Conservation (phyloP, 2,888 invertebrate species). For the Euplagia quadripunctaria region DNA sequence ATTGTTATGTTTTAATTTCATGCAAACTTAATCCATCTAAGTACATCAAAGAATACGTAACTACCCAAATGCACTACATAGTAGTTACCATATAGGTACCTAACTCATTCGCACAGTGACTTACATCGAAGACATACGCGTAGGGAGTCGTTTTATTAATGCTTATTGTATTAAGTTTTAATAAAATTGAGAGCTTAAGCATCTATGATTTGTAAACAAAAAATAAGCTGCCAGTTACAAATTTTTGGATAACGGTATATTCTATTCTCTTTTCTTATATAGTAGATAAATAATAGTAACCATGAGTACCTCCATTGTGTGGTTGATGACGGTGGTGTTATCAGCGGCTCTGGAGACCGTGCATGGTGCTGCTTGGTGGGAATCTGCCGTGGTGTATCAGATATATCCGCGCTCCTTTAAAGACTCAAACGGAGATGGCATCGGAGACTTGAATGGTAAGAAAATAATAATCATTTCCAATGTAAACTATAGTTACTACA, state of each 20-base stretch:
- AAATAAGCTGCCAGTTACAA: background rate
- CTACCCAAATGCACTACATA: background rate
- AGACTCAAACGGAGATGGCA: conserved; percentile 91
- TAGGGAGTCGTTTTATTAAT: background rate
- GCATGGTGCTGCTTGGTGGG: conserved; percentile 88
- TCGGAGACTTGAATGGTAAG: conserved; percentile 92
- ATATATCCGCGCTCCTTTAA: conserved; percentile 92
- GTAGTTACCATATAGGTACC: too few species aligned
- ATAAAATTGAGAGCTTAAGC: too few species aligned
- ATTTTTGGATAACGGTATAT: too few species aligned
- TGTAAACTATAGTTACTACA: too few species aligned
- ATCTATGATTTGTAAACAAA: background rate
- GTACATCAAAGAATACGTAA: background rate
- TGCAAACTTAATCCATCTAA: too few species aligned
- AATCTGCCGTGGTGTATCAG: conserved; percentile 92
- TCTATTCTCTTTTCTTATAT: background rate
- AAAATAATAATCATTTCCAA: background rate
- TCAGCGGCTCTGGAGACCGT: background rate
- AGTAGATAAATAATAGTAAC: background rate
- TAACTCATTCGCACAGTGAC: background rate
- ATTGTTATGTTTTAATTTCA: too few species aligned
- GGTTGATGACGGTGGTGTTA: background rate
- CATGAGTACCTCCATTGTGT: conserved; percentile 10
- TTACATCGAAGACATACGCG: background rate
- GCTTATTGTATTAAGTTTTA: too few species aligned